A percentile compares a stretch with the other conserved stretches of the same genome.
Evolutionary conservation across 2,113 vertebrate genomes (phyloP).

Genomic region (Shinisaurus crocodilurus): DNA sequence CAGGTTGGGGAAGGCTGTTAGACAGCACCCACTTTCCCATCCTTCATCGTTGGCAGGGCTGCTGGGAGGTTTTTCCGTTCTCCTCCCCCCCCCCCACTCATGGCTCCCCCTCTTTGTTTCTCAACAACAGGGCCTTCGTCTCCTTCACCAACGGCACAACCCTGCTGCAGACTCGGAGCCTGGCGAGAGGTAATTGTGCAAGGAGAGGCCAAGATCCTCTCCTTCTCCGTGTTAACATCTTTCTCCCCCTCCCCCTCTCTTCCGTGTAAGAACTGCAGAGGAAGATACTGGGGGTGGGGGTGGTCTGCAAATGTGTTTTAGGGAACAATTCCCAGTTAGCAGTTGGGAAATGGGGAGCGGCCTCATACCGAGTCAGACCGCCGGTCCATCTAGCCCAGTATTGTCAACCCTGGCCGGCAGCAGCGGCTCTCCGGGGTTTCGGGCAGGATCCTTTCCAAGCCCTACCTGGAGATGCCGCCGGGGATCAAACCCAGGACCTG

Average conservation of each 20-base stretch:
- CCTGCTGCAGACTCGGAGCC: accelerated
- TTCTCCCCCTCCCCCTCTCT: background rate
- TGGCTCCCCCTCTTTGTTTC: background rate
- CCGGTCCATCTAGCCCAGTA: background rate
- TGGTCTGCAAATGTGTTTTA: too few species aligned
- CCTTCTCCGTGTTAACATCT: background rate
- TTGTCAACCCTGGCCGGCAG: background rate
- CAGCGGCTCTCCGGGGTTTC: background rate
- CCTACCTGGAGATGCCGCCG: background rate
- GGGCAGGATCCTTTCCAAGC: background rate
- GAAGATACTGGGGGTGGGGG: background rate
- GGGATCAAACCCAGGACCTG: background rate
- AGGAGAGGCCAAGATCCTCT: background rate
- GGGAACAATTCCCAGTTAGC: background rate
- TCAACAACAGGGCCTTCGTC: slow-evolving; percentile 60
- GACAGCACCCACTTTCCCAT: background rate
- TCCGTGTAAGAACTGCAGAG: background rate
- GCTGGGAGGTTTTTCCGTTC: background rate
- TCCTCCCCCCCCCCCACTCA: background rate
- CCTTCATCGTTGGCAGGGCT: background rate
- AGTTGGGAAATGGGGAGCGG: background rate
- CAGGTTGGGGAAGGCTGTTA: too few species aligned
- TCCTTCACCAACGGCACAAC: accelerated
- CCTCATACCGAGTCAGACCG: background rate
- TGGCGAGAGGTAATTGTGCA: slow-evolving; percentile 15